Base-by-base conservation (phyloP, 2,113 vertebrate genomes). In the Hypocryptadius cinnamomeus region DNA sequence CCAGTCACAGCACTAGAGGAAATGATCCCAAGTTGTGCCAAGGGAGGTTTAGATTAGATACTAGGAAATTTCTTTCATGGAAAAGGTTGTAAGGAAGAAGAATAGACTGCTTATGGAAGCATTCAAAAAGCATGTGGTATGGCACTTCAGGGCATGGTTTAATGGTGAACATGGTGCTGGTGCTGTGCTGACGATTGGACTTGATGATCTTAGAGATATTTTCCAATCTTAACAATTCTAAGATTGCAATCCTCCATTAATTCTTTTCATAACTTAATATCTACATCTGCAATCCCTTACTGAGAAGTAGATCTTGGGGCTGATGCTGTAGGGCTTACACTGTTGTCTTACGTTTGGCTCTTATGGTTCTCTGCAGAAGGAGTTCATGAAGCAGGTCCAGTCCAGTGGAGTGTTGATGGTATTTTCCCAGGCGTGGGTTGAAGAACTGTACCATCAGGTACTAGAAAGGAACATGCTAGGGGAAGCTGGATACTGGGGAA, bases 371-470 rank as follows among this genome's bases (percentile, higher is more conserved):
- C 80, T 93, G 50, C 96, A 99, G 99, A 99, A 99, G 86, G 99
- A 99, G 93, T 99, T 99, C 98, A 98, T 98, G 96, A 98, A 98
- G 91, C 98, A 98, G 92, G 96, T 99, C 68, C 99, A 99, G 94
- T 98, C 97, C 97, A 99, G 98, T 27, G 99, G 99, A 1, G 98
- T 99, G 68, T 94, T 99, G 24, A 98, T 99, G 97, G 98, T 99
- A 37, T 98, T 99, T 95, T 99, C 99, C 45, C 98, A 99, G 97
- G 96, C 98, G 76, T 99, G 99, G 99, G 98, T 99, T 6, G 99
- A 99, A 97, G 99, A 99, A 66, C 97, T 99, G 5, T 99, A 99
- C 95, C 98, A 98, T 60, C 99, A 99, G 93, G 98, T 99, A 42
- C 94, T 99, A 5, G 98, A 99, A 89, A 98, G 98, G 68, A 99